A percentile compares a stretch with the other conserved stretches of the same genome.
phyloP scores from a whole-genome alignment of 2,888 invertebrate genomes.

The Galeruca laticollis region DNA sequence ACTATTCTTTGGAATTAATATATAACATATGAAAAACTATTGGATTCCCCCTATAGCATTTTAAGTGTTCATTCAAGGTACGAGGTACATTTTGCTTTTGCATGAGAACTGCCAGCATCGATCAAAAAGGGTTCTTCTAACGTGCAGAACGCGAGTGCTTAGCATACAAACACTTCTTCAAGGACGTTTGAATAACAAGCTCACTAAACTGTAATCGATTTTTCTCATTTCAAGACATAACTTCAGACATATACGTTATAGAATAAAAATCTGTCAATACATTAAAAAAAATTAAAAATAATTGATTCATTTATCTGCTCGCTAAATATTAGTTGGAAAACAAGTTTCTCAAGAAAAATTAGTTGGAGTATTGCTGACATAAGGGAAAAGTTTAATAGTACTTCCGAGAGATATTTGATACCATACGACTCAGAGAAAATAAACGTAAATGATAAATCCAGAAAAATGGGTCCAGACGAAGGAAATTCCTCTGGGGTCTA shows the following conservation, averaged over 20 bases:
- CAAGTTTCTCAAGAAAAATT: too few relatives aligned
- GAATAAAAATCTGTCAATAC: background rate
- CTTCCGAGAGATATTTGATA: too few relatives aligned
- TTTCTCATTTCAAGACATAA: slow-evolving; percentile 16
- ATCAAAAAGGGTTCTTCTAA: slow-evolving; percentile 33
- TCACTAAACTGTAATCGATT: slow-evolving; percentile 29
- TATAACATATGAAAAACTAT: background rate
- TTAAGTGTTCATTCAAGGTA: background rate
- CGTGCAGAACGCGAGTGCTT: slow-evolving; percentile 40
- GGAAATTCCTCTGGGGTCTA: too few relatives aligned
- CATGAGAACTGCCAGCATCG: slow-evolving; percentile 28
- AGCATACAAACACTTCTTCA: slow-evolving; percentile 33
- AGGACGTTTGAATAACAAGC: slow-evolving; percentile 32
- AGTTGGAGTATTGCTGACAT: too few relatives aligned
- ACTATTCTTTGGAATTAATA: background rate
- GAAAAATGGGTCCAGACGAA: too few relatives aligned
- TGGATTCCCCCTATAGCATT: slow-evolving; percentile 4
- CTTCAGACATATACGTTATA: background rate
- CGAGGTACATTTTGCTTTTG: slow-evolving; percentile 20
- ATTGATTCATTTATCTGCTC: too few relatives aligned
- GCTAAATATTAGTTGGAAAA: too few relatives aligned
- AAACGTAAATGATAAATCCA: too few relatives aligned
- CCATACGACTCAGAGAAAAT: too few relatives aligned
- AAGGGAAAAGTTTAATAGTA: too few relatives aligned
- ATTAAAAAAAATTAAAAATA: background rate